phyloP scores from a whole-genome alignment of 2,113 vertebrate genomes.

The Pycnonotus jocosus region DNA sequence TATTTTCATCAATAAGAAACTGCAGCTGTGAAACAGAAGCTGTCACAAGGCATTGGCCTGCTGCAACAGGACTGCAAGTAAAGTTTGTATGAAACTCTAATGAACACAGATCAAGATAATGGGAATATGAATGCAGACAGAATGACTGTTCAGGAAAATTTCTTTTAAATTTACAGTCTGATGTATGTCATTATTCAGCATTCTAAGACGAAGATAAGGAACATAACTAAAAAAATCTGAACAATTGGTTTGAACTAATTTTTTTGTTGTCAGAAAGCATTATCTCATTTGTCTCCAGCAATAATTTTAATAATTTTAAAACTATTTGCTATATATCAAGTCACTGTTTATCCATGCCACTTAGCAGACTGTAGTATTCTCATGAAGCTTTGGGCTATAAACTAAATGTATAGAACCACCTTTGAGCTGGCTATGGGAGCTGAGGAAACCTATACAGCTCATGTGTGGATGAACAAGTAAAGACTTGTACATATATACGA shows the following conservation, averaged over 20 bases:
- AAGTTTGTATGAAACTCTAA: background rate
- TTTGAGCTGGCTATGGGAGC: background rate
- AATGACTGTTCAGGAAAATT: background rate
- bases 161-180: background rate
- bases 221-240: background rate
- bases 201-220: background rate
- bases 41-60: background rate
- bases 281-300: background rate
- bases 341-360: background rate
- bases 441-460: background rate
- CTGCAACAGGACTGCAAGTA: background rate
- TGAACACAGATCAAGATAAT: background rate
- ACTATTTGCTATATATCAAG: background rate
- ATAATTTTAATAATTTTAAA: background rate
- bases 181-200: background rate
- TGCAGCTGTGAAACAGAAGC: background rate
- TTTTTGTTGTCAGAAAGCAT: background rate
- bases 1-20: background rate
- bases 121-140: background rate
- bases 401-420: background rate
- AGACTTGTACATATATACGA: background rate
- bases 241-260: background rate
- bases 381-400: background rate
- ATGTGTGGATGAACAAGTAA: too few relatives aligned
- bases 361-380: background rate